Conservation (phyloP, 2,797 vertebrate species). For the Buphagus erythrorhynchus region DNA sequence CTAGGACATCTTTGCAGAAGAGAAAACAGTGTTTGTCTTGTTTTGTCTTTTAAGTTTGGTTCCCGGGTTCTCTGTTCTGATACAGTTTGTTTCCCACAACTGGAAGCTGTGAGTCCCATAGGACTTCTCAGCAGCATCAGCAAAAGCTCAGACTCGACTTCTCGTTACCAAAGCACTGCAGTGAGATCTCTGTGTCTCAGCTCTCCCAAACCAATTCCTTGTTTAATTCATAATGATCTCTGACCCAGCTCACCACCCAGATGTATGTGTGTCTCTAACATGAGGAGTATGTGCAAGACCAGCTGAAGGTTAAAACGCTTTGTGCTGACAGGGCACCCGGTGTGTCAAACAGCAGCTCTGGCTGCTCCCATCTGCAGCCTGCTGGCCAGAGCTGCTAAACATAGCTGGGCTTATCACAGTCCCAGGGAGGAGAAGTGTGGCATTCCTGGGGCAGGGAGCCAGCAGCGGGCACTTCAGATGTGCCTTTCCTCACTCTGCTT, state of each 20-base stretch:
- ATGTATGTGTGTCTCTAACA: background rate
- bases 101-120: background rate
- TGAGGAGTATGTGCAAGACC: background rate
- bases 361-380: constrained; percentile 18
- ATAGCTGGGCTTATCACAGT: constrained; percentile 56
- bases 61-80: background rate
- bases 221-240: background rate
- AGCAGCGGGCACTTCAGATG: constrained; percentile 17
- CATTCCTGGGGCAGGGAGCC: constrained; percentile 66
- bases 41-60: background rate
- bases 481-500: constrained; percentile 55
- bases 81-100: constrained; percentile 25
- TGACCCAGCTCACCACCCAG: background rate
- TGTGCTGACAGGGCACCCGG: constrained; percentile 69
- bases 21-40: background rate
- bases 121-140: background rate
- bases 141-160: background rate
- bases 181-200: background rate
- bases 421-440: constrained; percentile 58
- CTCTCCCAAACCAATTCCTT: background rate
- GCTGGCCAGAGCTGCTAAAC: constrained; percentile 48
- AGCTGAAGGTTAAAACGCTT: background rate
- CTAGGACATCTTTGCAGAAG: background rate
- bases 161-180: background rate
- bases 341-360: constrained; percentile 59